Percentiles rank a stretch among this genome's conserved stretches.
Evolutionary conservation across 1,140 invertebrate species (phyloP).

Genomic region (Drosophila melanica): DNA sequence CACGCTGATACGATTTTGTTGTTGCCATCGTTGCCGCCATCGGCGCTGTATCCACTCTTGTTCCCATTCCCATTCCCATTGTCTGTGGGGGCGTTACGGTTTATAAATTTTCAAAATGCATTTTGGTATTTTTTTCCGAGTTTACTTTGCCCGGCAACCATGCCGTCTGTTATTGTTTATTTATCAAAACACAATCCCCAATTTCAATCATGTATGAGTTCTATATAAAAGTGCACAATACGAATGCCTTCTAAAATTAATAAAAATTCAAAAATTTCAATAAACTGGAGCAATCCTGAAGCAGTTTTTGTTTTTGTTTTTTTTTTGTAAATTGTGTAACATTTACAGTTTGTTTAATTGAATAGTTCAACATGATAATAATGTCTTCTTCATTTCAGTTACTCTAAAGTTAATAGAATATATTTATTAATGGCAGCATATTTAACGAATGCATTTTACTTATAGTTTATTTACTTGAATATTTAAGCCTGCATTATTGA

Average conservation of each 20-base stretch:
- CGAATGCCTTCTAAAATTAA: neutral
- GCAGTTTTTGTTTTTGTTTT: neutral
- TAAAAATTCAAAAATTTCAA: neutral
- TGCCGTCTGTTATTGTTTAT: slow-evolving; percentile 72
- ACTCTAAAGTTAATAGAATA: too few species aligned
- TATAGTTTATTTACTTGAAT: neutral
- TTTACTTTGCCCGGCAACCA: slow-evolving; percentile 49
- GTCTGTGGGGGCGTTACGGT: slow-evolving; percentile 62
- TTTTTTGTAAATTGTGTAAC: too few species aligned
- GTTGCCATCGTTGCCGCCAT: slow-evolving; percentile 5
- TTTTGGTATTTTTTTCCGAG: slow-evolving; percentile 54
- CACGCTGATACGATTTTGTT: slow-evolving; percentile 36
- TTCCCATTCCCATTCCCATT: slow-evolving; percentile 16
- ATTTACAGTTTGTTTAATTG: too few species aligned
- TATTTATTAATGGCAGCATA: neutral
- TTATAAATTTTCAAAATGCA: slow-evolving; percentile 70
- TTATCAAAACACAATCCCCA: slow-evolving; percentile 59
- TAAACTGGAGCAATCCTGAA: neutral
- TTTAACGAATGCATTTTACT: too few species aligned
- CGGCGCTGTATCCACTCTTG: too few species aligned
- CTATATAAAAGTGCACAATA: slow-evolving; percentile 47
- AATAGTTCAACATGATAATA: too few species aligned
- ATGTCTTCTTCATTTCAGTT: too few species aligned
- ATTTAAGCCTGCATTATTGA: neutral
- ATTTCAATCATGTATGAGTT: slow-evolving; percentile 60